phyloP scores from a whole-genome alignment of 2,797 vertebrate genomes.

The Enteromius argenteus region DNA sequence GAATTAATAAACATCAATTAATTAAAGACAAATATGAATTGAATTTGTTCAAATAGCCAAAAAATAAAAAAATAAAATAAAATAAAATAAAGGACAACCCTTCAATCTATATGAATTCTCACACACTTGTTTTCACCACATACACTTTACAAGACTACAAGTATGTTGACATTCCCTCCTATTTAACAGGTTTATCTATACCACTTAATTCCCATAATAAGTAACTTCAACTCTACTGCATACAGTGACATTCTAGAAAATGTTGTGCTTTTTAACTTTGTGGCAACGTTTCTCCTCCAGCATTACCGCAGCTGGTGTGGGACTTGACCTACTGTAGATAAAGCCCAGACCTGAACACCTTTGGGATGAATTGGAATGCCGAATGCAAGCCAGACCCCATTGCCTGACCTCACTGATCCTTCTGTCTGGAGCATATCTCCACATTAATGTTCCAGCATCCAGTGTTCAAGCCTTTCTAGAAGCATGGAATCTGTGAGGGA shows the following conservation, averaged over 20 bases:
- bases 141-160: not conserved
- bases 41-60: not conserved
- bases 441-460: not conserved
- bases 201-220: not conserved
- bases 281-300: not conserved
- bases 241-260: not conserved
- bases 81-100: not conserved
- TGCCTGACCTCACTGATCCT: not conserved
- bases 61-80: not conserved
- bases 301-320: not conserved
- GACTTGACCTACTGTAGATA: not conserved
- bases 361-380: constrained; percentile 3
- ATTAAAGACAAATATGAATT: no score
- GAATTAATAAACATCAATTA: not conserved
- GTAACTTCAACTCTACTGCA: not conserved
- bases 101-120: not conserved
- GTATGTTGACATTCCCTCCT: not conserved
- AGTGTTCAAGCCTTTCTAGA: not conserved
- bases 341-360: constrained; percentile 10
- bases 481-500: no score
- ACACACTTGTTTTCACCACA: not conserved
- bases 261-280: not conserved
- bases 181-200: not conserved
- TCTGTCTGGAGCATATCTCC: not conserved
- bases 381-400: not conserved